Evolutionary conservation across 2,797 vertebrate genomes (phyloP).

Genomic region (Myotis findleyi): DNA sequence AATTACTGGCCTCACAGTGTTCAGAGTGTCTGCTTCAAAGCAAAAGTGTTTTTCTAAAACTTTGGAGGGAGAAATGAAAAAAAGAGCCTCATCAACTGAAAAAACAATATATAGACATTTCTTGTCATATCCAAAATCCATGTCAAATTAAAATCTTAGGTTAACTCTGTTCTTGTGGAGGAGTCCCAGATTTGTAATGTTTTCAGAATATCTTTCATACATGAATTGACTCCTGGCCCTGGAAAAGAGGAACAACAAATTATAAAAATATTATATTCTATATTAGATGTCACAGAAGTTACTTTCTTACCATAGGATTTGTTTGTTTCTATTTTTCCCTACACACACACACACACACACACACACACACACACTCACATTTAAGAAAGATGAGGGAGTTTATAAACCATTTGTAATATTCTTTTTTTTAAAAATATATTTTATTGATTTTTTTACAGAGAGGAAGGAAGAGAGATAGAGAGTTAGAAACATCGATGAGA

Average conservation of each 20-base stretch:
- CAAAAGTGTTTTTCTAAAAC: conserved; percentile 57
- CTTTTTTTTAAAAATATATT: neutral
- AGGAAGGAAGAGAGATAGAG: too few relatives aligned
- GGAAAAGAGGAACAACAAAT: neutral
- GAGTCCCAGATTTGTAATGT: conserved; percentile 3
- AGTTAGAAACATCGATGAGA: too few relatives aligned
- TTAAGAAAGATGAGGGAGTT: neutral
- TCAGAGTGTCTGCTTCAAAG: conserved; percentile 51
- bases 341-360: neutral
- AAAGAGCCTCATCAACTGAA: conserved; percentile 27
- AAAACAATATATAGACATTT: neutral
- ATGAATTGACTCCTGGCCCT: neutral
- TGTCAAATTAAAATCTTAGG: conserved; percentile 52
- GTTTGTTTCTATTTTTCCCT: neutral
- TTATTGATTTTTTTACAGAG: too few relatives aligned
- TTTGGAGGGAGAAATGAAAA: conserved; percentile 39
- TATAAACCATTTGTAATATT: conserved; percentile 18
- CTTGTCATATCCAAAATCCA: conserved; percentile 47
- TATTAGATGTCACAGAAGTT: neutral
- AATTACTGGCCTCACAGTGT: conserved; percentile 56
- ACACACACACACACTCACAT: neutral
- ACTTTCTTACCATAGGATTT: neutral
- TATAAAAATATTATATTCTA: conserved; percentile 31
- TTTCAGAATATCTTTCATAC: conserved; percentile 50
- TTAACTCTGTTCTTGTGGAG: conserved; percentile 6